phyloP scores from a whole-genome alignment of 2,113 vertebrate genomes.

The Prionailurus viverrinus region DNA sequence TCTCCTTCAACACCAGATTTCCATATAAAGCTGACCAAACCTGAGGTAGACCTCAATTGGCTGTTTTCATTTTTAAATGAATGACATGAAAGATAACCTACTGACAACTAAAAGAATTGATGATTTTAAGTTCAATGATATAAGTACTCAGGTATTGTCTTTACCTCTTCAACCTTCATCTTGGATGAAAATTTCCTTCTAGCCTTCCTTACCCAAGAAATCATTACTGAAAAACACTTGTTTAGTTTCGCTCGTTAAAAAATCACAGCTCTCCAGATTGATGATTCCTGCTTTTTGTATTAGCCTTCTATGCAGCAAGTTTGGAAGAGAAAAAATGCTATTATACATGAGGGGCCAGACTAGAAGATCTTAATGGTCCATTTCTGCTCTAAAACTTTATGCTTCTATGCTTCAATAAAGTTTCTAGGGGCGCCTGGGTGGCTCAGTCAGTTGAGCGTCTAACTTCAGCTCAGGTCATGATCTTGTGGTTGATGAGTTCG shows the following conservation, averaged over 20 bases:
- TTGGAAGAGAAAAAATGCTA: background rate
- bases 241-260: background rate
- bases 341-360: background rate
- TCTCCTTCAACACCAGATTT: background rate
- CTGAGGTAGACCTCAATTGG: background rate
- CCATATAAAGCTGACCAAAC: background rate
- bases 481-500: too few relatives aligned
- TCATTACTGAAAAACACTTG: background rate
- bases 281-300: background rate
- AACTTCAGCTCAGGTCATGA: too few relatives aligned
- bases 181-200: background rate
- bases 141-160: background rate
- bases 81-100: background rate
- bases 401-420: background rate
- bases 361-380: background rate
- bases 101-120: background rate
- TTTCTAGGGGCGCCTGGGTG: background rate
- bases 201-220: background rate
- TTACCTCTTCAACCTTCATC: background rate
- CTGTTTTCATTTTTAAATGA: background rate
- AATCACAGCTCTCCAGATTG: background rate
- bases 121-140: constrained; percentile 24
- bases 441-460: too few relatives aligned
- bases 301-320: background rate
- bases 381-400: background rate